A percentile compares a stretch with the other conserved stretches of the same genome.
Conservation (phyloP, 2,797 vertebrate species). For the Malurus splendens region DNA sequence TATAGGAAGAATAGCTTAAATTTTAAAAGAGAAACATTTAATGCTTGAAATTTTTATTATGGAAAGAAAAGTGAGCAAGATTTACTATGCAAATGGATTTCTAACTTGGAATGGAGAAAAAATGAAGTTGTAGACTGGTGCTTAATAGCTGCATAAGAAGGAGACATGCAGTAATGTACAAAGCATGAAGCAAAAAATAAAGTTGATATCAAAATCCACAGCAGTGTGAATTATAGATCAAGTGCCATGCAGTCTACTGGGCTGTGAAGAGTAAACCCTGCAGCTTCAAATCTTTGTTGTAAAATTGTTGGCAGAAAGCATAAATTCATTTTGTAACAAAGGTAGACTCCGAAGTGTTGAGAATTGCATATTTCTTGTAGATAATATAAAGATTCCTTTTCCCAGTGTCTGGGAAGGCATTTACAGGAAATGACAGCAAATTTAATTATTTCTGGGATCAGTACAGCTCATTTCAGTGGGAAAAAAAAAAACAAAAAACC, state of each 20-base stretch:
- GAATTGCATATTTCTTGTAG: background rate
- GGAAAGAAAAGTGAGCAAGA: background rate
- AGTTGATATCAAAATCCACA: background rate
- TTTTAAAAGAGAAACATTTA: background rate
- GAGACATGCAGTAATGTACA: background rate
- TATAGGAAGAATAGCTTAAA: background rate
- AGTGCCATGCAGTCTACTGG: background rate
- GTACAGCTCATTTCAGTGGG: background rate
- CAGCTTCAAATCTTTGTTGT: background rate
- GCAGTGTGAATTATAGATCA: background rate
- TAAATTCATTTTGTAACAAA: background rate
- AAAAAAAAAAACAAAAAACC: rapidly evolving
- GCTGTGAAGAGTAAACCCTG: background rate
- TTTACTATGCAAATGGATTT: background rate
- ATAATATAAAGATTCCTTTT: background rate
- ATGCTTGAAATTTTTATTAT: background rate
- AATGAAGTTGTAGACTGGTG: background rate
- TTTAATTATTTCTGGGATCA: background rate
- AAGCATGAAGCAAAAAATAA: background rate
- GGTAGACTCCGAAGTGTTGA: background rate
- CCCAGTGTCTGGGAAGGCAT: background rate
- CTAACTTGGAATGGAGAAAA: background rate
- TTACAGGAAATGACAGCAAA: background rate
- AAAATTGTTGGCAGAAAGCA: background rate
- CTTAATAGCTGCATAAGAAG: background rate